These are phyloP conservation scores for Malurus alboscapulatus DNA, from an alignment of 2,113 vertebrate species.

Conservation along the genomic window DNA sequence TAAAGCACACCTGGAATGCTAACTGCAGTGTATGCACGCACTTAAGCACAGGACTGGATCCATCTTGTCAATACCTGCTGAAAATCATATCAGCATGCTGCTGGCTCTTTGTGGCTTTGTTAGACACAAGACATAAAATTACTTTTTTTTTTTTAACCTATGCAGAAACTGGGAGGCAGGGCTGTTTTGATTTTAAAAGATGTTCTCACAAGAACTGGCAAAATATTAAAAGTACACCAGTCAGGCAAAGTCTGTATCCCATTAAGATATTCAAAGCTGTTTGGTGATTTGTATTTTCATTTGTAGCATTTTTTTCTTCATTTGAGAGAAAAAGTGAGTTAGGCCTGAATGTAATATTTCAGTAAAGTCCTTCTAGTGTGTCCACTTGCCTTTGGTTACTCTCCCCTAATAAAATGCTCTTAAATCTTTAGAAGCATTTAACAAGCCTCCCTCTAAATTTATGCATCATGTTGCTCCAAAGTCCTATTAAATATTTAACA, in stretches of 20 bases:
- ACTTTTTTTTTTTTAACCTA: not conserved
- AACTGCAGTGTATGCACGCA: not conserved
- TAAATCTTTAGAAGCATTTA: conserved; percentile 37
- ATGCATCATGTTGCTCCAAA: not conserved
- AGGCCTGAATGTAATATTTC: not conserved
- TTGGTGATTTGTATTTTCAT: not conserved
- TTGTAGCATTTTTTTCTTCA: not conserved
- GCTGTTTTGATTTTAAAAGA: not conserved
- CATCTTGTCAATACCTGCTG: not conserved
- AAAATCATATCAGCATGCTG: not conserved
- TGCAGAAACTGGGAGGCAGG: not conserved
- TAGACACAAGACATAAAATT: not conserved
- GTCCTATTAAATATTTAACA: conserved; percentile 60
- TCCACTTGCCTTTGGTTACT: conserved; percentile 49
- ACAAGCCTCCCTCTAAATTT: conserved; percentile 33
- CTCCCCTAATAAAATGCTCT: conserved; percentile 60
- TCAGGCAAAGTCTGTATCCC: not conserved
- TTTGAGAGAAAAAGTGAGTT: not conserved
- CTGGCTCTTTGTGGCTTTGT: not conserved
- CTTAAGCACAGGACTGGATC: not conserved
- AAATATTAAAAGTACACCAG: not conserved
- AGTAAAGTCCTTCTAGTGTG: conserved; percentile 15
- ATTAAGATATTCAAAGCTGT: not conserved
- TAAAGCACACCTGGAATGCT: not conserved
- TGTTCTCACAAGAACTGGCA: not conserved